Percentiles rank a stretch among this genome's conserved stretches.
Evolutionary conservation across 30 jellyfish, hydroid and myxozoan species (phyloP).

Genomic region (Turritopsis rubra): DNA sequence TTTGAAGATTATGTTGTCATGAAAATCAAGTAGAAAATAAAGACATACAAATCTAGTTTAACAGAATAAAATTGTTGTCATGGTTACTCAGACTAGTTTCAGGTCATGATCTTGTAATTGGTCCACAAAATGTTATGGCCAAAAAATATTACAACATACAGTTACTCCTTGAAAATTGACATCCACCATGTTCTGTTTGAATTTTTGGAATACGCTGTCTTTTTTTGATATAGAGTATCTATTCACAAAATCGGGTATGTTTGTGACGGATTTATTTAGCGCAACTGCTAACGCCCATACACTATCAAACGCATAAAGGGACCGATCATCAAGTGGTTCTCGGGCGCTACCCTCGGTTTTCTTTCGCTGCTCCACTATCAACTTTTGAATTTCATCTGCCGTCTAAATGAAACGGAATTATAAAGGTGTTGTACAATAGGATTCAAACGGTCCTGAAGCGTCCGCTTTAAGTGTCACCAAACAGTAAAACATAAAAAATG

Average conservation of each 20-base stretch:
- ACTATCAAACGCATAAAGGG: slow-evolving; percentile 30
- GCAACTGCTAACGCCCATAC: slow-evolving; percentile 30
- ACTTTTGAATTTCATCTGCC: slow-evolving; percentile 20
- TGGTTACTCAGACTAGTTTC: no score
- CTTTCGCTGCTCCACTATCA: neutral
- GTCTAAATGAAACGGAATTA: neutral
- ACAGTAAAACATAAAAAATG: no score
- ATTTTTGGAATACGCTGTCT: neutral
- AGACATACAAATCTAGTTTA: no score
- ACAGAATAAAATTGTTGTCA: no score
- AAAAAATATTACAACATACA: slow-evolving; percentile 10
- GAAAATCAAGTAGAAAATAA: no score
- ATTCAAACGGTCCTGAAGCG: no score
- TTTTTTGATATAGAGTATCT: neutral
- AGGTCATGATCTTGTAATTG: no score
- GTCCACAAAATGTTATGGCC: no score
- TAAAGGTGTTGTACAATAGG: no score
- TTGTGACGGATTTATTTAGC: slow-evolving; percentile 10
- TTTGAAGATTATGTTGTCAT: no score
- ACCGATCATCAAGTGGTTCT: neutral
- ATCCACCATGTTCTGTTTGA: neutral
- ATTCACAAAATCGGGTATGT: neutral
- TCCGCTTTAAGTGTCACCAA: no score
- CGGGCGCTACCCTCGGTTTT: neutral
- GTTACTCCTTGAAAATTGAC: slow-evolving; percentile 23